A percentile compares a stretch with the other conserved stretches of the same genome.
Conservation (phyloP, 2,797 vertebrate species). For the Enteromius afrohamiltoni region DNA sequence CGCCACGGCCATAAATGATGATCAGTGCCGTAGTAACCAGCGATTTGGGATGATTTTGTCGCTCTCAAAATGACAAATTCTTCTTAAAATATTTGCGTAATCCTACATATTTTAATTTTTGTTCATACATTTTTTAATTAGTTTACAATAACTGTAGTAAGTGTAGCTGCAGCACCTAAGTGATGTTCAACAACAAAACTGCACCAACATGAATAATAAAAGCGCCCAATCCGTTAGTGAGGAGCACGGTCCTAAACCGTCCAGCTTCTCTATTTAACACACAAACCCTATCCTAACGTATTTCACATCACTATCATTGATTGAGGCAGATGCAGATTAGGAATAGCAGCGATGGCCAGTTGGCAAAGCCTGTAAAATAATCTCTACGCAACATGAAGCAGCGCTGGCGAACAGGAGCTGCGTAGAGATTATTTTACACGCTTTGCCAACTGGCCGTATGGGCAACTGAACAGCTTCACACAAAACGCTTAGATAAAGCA, state of each 20-base stretch:
- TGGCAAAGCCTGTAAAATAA: conserved; percentile 51
- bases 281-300: background rate
- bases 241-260: background rate
- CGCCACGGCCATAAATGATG: background rate
- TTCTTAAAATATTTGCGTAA: background rate
- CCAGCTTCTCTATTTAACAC: background rate
- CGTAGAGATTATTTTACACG: conserved; percentile 73
- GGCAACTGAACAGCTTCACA: background rate
- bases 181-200: background rate
- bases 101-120: background rate
- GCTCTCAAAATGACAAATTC: background rate
- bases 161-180: background rate
- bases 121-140: no score
- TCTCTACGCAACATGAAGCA: conserved; percentile 47
- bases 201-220: background rate
- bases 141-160: background rate
- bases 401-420: conserved; percentile 56
- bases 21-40: background rate
- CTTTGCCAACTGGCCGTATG: conserved; percentile 36
- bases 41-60: background rate
- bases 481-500: background rate
- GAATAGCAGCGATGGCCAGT: conserved; percentile 68
- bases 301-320: background rate
- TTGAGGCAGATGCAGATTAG: conserved; percentile 5
- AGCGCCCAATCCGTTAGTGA: background rate